phyloP scores from a whole-genome alignment of 92 coral and sea anemone species.

The Palythoa grandiflora region DNA sequence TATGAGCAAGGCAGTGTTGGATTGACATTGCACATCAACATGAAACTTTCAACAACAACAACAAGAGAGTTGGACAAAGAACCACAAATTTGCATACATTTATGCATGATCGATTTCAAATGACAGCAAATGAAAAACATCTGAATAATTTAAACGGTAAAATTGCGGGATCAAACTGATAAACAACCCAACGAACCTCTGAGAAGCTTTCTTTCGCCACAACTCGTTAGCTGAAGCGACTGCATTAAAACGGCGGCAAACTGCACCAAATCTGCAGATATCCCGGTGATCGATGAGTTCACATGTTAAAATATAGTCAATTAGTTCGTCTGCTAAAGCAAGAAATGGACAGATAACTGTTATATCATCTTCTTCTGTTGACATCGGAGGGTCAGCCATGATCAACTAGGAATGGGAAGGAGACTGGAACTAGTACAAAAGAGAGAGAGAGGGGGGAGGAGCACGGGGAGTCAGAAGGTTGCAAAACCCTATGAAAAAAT shows the following conservation, averaged over 20 bases:
- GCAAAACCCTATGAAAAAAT: too few relatives aligned
- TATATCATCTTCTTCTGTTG: slow-evolving; percentile 44
- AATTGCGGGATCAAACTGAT: not conserved
- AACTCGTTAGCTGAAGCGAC: slow-evolving; percentile 74
- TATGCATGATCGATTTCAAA: too few relatives aligned
- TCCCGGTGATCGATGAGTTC: slow-evolving; percentile 71
- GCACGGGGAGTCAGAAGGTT: too few relatives aligned
- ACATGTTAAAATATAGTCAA: slow-evolving; percentile 79
- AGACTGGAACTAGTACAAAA: not conserved
- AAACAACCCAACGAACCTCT: slow-evolving; percentile 65
- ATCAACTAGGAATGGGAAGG: not conserved
- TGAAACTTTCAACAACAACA: too few relatives aligned
- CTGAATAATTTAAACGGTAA: not conserved
- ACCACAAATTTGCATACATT: too few relatives aligned
- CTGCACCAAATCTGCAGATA: slow-evolving; percentile 76
- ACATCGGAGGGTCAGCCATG: not conserved
- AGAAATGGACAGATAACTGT: slow-evolving; percentile 36
- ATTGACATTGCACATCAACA: too few relatives aligned
- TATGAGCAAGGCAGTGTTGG: too few relatives aligned
- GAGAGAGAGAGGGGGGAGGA: not conserved
- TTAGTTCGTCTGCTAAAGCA: slow-evolving; percentile 83
- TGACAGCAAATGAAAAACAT: not conserved
- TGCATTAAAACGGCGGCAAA: slow-evolving; percentile 72
- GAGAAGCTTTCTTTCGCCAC: slow-evolving; percentile 76
- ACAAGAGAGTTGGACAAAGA: too few relatives aligned